These are phyloP conservation scores for Oreocharis arfaki DNA, from an alignment of 2,113 vertebrate genomes.

Conservation along the genomic window DNA sequence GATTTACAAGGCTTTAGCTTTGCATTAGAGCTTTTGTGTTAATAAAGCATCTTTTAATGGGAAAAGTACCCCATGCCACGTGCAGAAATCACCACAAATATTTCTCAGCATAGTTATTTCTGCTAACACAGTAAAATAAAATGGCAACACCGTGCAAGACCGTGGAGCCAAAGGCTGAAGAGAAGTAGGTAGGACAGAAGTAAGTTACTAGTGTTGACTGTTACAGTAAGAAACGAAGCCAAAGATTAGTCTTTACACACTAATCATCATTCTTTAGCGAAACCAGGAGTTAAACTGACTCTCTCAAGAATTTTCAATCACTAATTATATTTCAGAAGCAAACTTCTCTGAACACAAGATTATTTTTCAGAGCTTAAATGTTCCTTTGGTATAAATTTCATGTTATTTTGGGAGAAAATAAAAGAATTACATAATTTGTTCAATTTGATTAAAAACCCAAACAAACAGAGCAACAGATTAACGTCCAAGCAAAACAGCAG, in stretches of 20 bases:
- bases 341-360: not conserved
- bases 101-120: not conserved
- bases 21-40: not conserved
- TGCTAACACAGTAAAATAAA: not conserved
- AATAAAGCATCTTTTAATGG: not conserved
- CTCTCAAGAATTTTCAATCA: not conserved
- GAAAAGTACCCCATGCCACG: not conserved
- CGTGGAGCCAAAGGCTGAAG: not conserved
- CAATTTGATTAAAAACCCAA: not conserved
- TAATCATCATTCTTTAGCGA: not conserved
- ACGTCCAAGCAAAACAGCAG: not conserved
- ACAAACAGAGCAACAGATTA: not conserved
- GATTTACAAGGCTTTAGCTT: not conserved
- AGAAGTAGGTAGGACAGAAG: not conserved
- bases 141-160: not conserved
- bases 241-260: not conserved
- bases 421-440: not conserved
- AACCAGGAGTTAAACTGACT: not conserved
- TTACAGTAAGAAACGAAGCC: not conserved
- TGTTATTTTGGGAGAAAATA: not conserved
- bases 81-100: not conserved
- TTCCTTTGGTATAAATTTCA: not conserved
- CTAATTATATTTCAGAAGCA: not conserved
- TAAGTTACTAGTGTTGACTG: not conserved
- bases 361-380: not conserved